phyloP scores from a whole-genome alignment of 2,888 invertebrate genomes.

The Isotomurus palustris region DNA sequence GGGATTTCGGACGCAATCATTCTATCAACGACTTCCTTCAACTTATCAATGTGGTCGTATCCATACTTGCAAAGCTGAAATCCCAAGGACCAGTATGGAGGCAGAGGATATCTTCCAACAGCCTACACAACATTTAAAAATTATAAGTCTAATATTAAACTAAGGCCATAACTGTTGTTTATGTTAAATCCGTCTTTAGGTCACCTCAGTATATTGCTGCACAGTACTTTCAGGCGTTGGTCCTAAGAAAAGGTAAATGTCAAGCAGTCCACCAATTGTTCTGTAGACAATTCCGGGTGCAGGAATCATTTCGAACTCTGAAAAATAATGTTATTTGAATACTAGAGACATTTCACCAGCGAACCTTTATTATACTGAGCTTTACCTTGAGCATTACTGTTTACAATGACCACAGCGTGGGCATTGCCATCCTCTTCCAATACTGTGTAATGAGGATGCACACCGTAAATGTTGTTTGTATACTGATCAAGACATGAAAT shows the following conservation, averaged over 20 bases:
- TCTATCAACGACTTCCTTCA: conserved; percentile 61
- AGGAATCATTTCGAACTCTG: conserved; percentile 73
- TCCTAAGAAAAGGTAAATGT: conserved; percentile 73
- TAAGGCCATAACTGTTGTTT: background rate
- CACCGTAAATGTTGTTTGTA: conserved; percentile 47
- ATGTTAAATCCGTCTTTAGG: background rate
- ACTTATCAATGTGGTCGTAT: conserved; percentile 62
- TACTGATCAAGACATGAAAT: background rate
- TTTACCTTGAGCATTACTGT: conserved; percentile 80
- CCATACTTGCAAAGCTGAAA: conserved; percentile 75
- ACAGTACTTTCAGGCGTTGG: conserved; percentile 66
- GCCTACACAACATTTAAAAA: conserved; percentile 19
- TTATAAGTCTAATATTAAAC: background rate
- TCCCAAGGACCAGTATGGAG: conserved; percentile 82
- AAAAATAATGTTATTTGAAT: conserved; percentile 69
- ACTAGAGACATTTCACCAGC: background rate
- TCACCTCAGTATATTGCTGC: conserved; percentile 61
- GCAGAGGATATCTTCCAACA: conserved; percentile 72
- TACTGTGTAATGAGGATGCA: conserved; percentile 74
- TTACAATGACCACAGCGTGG: conserved; percentile 71
- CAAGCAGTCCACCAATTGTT: conserved; percentile 72
- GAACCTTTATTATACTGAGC: background rate
- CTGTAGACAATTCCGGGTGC: conserved; percentile 75
- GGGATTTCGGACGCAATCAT: conserved; percentile 70
- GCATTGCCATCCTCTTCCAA: conserved; percentile 66